Evolutionary conservation across 2,888 invertebrate genomes (phyloP).

Genomic region (Poecilus cupreus): DNA sequence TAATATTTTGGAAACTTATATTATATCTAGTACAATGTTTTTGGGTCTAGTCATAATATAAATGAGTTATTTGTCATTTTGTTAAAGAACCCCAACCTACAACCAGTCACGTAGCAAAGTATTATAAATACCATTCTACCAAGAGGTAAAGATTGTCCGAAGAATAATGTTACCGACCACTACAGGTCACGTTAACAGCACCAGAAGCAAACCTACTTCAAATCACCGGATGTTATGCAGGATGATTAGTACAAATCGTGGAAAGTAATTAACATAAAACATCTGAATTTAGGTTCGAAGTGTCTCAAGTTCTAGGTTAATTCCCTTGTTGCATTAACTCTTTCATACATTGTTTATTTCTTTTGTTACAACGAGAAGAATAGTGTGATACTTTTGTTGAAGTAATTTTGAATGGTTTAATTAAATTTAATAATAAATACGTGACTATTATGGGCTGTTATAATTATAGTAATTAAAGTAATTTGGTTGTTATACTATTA

Average conservation of each 20-base stretch:
- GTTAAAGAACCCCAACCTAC: no score
- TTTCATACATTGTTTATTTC: constrained; percentile 8
- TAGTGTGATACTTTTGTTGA: background rate
- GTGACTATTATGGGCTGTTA: background rate
- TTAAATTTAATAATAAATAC: background rate
- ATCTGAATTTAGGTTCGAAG: constrained; percentile 1
- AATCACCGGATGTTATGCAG: constrained; percentile 48
- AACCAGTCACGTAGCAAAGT: no score
- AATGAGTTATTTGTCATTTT: no score
- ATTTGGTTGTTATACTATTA: background rate
- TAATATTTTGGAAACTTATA: no score
- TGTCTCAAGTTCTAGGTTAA: constrained; percentile 42
- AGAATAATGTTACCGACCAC: background rate
- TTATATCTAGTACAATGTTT: no score
- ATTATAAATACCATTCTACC: background rate
- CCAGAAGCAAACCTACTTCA: background rate
- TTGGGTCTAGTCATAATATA: no score
- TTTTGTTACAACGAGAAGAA: background rate
- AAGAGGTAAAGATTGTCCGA: background rate
- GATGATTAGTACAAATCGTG: constrained; percentile 14
- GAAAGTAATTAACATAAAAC: background rate
- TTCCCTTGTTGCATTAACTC: background rate
- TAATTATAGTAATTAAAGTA: constrained; percentile 20
- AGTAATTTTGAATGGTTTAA: background rate
- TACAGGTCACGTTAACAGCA: no score